Evolutionary conservation across 2,113 vertebrate genomes (phyloP).

Genomic region (Austrofundulus limnaeus): DNA sequence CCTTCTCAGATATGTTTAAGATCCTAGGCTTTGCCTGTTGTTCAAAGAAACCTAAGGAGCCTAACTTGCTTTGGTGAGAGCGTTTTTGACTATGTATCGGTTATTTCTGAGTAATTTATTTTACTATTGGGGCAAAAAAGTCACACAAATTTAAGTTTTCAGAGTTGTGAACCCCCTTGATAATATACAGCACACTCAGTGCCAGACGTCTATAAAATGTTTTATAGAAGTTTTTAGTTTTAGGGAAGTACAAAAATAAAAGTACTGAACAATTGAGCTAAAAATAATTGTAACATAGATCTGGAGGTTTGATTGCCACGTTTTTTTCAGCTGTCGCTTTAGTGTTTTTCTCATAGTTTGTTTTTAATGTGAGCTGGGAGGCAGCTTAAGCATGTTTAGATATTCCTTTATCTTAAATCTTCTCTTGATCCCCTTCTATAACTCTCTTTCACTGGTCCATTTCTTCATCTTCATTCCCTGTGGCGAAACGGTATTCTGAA

Average conservation of each 20-base stretch:
- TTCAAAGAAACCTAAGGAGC: slow-evolving; percentile 64
- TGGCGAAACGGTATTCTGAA: slow-evolving; percentile 56
- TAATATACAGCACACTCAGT: background rate
- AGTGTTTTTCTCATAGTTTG: slow-evolving; percentile 5
- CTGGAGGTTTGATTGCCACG: background rate
- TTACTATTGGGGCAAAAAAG: background rate
- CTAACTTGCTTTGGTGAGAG: slow-evolving; percentile 70
- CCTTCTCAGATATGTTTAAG: slow-evolving; percentile 90
- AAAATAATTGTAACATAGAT: background rate
- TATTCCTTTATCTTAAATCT: slow-evolving; percentile 44
- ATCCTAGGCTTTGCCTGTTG: slow-evolving; percentile 86
- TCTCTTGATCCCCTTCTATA: slow-evolving; percentile 60
- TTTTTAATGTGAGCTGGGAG: slow-evolving; percentile 8
- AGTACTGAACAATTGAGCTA: background rate
- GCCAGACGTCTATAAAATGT: slow-evolving; percentile 1
- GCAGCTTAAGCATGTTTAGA: slow-evolving; percentile 9
- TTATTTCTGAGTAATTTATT: background rate
- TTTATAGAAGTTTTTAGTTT: background rate
- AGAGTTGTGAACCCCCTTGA: background rate
- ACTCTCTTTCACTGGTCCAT: slow-evolving; percentile 17
- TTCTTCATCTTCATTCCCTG: slow-evolving; percentile 53
- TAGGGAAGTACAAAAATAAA: background rate
- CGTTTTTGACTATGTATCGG: background rate
- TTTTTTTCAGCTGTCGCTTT: background rate
- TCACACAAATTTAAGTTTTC: background rate